phyloP scores from a whole-genome alignment of 2,797 vertebrate species.

The Dendrocincla fuliginosa region DNA sequence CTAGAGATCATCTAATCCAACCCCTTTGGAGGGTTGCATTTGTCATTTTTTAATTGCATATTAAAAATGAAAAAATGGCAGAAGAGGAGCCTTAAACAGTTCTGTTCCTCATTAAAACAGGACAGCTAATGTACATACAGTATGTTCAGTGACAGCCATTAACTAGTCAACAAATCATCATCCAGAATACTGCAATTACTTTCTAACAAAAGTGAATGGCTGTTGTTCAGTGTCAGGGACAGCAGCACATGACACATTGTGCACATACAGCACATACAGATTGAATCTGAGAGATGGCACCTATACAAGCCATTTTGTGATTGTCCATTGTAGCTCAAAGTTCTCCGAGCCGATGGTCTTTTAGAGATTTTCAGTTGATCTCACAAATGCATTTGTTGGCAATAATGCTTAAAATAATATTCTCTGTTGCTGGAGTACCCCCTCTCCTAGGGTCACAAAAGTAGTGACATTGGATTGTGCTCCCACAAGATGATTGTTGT shows the following conservation, averaged over 20 bases:
- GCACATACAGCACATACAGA: neutral
- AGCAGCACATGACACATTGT: neutral
- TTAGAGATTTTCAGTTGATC: neutral
- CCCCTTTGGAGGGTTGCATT: neutral
- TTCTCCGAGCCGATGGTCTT: neutral
- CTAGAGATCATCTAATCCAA: neutral
- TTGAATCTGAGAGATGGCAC: neutral
- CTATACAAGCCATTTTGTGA: neutral
- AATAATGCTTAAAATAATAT: neutral
- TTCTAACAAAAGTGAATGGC: neutral
- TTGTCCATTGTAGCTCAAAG: neutral
- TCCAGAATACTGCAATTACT: neutral
- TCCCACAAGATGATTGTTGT: neutral
- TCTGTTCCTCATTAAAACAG: conserved; percentile 47
- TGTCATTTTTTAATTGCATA: conserved; percentile 38
- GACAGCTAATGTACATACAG: neutral
- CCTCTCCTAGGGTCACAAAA: neutral
- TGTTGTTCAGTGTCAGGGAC: neutral
- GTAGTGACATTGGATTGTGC: neutral
- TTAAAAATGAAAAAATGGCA: conserved; percentile 6
- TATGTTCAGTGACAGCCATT: conserved; percentile 20
- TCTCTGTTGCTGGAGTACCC: neutral
- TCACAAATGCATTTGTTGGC: neutral
- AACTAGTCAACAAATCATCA: conserved; percentile 23
- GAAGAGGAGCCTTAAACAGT: neutral